Percentiles rank a stretch among this genome's conserved stretches.
These are phyloP conservation scores for Hapalemur alaotrensis DNA, from an alignment of 2,797 vertebrate species.

Conservation along the genomic window DNA sequence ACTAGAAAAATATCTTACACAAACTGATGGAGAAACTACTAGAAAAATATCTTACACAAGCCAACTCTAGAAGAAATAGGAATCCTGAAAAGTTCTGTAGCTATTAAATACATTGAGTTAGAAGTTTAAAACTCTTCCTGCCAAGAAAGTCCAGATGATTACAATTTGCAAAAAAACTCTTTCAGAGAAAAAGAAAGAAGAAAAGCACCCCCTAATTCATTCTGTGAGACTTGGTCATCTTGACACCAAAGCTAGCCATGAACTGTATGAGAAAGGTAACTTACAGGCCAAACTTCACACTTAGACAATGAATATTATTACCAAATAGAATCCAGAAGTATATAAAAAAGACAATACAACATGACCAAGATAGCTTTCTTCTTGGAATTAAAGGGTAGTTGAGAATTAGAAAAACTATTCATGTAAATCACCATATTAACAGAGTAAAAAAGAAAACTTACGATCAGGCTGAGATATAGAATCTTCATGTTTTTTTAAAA, in stretches of 20 bases:
- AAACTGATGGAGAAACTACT: background rate
- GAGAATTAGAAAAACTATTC: background rate
- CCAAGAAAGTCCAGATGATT: background rate
- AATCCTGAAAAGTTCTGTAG: background rate
- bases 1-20: background rate
- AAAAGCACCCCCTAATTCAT: background rate
- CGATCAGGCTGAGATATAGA: background rate
- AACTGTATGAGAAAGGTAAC: background rate
- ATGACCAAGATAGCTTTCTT: background rate
- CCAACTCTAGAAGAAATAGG: background rate
- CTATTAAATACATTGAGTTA: background rate
- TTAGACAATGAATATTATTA: background rate
- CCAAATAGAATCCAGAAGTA: background rate
- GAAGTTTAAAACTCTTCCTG: background rate
- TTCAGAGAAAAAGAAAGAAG: background rate
- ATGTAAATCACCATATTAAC: background rate
- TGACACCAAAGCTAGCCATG: background rate
- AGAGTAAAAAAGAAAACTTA: background rate
- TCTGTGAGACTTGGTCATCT: background rate
- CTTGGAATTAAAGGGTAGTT: background rate
- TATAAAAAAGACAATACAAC: background rate
- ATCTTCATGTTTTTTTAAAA: background rate
- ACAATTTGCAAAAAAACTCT: background rate
- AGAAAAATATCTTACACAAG: background rate
- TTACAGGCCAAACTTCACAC: background rate